phyloP scores from a whole-genome alignment of 1,140 invertebrate species.

The Neodiprion pinetum region DNA sequence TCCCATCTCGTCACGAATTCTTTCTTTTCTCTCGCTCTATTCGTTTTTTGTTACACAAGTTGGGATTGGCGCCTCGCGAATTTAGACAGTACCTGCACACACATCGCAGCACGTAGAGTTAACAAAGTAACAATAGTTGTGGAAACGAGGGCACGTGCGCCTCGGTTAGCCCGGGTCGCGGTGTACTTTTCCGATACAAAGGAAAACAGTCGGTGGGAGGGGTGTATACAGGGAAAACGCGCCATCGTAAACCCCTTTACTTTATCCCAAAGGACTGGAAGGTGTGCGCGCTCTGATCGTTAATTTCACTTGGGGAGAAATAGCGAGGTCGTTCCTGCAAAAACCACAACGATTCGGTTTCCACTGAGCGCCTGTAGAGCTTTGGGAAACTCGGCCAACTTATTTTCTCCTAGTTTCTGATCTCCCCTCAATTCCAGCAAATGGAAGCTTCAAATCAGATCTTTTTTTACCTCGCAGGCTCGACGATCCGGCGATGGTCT shows the following conservation, averaged over 20 bases:
- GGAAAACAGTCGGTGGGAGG: background rate
- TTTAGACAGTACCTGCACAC: too few species aligned
- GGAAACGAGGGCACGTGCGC: background rate
- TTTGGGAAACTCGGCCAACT: constrained; percentile 36
- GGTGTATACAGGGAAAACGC: background rate
- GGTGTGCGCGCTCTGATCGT: constrained; percentile 44
- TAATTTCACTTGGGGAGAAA: constrained; percentile 49
- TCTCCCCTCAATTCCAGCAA: constrained; percentile 39
- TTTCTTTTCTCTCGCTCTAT: too few species aligned
- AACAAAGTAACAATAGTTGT: background rate
- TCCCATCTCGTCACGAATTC: too few species aligned
- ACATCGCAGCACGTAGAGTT: too few species aligned
- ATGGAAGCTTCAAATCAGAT: constrained; percentile 29
- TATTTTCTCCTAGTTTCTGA: constrained; percentile 42
- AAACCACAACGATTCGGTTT: constrained; percentile 43
- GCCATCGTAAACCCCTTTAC: constrained; percentile 42
- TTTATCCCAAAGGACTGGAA: constrained; percentile 41
- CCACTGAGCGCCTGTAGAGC: constrained; percentile 33
- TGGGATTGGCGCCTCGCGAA: too few species aligned
- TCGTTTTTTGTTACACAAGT: too few species aligned
- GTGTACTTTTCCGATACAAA: background rate
- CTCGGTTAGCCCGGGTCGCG: background rate
- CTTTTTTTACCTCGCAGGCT: constrained; percentile 20
- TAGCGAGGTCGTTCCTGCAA: constrained; percentile 48
- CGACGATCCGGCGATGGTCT: background rate